Base-by-base conservation (phyloP, 2,797 vertebrate species). In the Cyclura pinguis region DNA sequence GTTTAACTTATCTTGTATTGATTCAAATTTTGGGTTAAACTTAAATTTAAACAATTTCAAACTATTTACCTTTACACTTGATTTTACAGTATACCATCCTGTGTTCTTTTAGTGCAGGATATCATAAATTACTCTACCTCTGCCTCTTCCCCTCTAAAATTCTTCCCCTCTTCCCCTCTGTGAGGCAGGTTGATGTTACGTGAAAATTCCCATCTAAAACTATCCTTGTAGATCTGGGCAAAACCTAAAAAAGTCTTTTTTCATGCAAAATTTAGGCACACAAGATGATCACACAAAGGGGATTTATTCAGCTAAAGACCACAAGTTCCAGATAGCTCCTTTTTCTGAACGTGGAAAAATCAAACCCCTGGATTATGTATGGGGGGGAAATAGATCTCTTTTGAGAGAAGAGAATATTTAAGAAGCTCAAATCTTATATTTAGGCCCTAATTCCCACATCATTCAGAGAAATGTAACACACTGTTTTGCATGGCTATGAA, bases 291-390 rank as follows among this genome's bases (percentile, higher is more conserved):
- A 16, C 10, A 55, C 2, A 42, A 89, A 10, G 12, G n/a, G 67
- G 24, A 29, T 83, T 82, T 64, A 29, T 67, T 3, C 22, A 12
- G 64, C 67, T 62, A 50, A 2, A 50, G 32, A 62, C 16, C 85
- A 29, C 20, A 32, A 42, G 22, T 47, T 22, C 57, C 81, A 89
- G 73, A 12, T 5, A n/a, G 10, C 24, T 69, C 64, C 42, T 85
- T 55, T 20, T 16, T n/a, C 64, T 78, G 57, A 42, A 13, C 22
- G 55, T 42, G 0, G 0, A 0, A 81, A 80, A 57, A 84, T 83
- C 55, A 69, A 87, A 18, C 14, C 50, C 16, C 22, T 55, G 20
- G 77, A 50, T 86, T 52, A 42, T 13, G 9, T 0, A 27, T 0
- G 0, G 0, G 72, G 0, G 47, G 16, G 32, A 7, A 32, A 85